These are phyloP conservation scores for Brachionus paranguensis DNA, from an alignment of 1,140 invertebrate genomes.

Conservation along the genomic window DNA sequence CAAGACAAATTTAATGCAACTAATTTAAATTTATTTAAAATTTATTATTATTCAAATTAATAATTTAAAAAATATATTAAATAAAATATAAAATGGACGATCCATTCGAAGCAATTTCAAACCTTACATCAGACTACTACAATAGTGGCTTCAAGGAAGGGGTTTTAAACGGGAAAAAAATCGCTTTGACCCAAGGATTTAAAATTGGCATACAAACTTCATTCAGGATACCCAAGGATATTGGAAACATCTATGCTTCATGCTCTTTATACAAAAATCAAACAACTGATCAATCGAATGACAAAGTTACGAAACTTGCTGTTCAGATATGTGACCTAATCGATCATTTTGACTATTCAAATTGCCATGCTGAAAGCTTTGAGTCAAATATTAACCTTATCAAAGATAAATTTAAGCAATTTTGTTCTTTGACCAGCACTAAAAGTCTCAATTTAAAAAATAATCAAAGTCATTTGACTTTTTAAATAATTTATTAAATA, in stretches of 20 bases:
- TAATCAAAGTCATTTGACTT: not conserved
- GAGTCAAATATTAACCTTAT: not conserved
- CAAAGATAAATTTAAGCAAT: conserved; percentile 33
- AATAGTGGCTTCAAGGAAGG: conserved; percentile 21
- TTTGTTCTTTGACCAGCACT: not conserved
- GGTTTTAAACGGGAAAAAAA: conserved; percentile 3
- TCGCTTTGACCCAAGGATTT: conserved; percentile 13
- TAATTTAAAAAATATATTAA: not conserved
- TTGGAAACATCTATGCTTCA: not conserved
- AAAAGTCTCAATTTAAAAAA: not conserved
- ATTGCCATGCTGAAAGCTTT: conserved; percentile 12
- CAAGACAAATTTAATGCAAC: not conserved
- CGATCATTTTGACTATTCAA: not conserved
- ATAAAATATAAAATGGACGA: conserved; percentile 18
- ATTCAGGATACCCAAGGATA: not conserved
- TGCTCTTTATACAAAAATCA: not conserved
- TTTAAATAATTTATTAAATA: not conserved
- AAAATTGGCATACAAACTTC: conserved; percentile 13
- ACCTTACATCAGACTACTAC: not conserved
- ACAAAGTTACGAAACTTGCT: not conserved
- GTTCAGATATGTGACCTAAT: not conserved
- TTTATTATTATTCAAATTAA: not conserved
- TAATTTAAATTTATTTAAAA: not conserved
- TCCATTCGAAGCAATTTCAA: conserved; percentile 28
- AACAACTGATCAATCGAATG: not conserved